Conservation (phyloP, 2,888 invertebrate genomes). For the Chironomus riparius region DNA sequence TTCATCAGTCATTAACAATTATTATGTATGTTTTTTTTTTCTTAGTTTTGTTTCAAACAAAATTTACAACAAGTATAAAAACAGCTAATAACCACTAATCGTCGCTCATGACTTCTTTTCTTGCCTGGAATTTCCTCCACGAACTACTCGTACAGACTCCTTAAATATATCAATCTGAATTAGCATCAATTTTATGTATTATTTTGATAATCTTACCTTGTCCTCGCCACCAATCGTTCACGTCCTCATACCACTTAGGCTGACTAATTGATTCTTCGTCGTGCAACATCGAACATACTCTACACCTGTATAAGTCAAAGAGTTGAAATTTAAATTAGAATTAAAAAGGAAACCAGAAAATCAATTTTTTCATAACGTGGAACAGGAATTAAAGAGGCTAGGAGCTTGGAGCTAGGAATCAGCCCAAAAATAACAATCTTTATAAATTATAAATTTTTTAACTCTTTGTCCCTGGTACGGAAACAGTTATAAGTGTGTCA, state of each 20-base stretch:
- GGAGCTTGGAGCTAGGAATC: too few relatives aligned
- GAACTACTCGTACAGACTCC: constrained; percentile 64
- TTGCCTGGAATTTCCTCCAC: constrained; percentile 50
- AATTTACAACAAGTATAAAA: too few relatives aligned
- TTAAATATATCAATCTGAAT: not conserved
- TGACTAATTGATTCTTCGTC: constrained; percentile 40
- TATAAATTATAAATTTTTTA: too few relatives aligned
- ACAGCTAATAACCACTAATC: constrained; percentile 33
- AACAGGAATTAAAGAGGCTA: too few relatives aligned
- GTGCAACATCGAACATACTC: constrained; percentile 51
- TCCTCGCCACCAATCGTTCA: constrained; percentile 91
- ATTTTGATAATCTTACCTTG: constrained; percentile 36
- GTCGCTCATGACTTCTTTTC: constrained; percentile 41
- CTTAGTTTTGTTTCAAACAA: too few relatives aligned
- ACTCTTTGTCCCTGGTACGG: too few relatives aligned
- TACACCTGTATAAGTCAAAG: constrained; percentile 45
- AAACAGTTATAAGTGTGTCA: too few relatives aligned
- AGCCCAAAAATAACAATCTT: too few relatives aligned
- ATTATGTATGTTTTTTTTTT: too few relatives aligned
- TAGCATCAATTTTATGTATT: not conserved
- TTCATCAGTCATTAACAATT: too few relatives aligned
- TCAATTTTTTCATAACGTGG: too few relatives aligned
- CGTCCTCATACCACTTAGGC: constrained; percentile 48
- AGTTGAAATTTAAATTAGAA: constrained; percentile 38
- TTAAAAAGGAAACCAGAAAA: too few relatives aligned